A percentile compares a stretch with the other conserved stretches of the same genome.
Conservation (phyloP, 1,140 invertebrate species). For the Patella vulgata region DNA sequence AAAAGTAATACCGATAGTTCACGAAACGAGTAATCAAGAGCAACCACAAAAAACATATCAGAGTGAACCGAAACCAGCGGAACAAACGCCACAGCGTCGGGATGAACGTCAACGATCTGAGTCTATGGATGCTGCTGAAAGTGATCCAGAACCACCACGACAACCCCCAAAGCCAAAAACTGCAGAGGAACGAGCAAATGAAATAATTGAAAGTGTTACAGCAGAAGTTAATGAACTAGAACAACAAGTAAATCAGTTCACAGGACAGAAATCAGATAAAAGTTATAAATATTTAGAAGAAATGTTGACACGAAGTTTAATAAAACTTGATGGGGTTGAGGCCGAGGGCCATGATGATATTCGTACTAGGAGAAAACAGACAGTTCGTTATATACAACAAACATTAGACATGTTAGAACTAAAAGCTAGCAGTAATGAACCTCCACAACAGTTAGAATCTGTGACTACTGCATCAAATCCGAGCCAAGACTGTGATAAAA, state of each 20-base stretch:
- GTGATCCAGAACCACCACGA: conserved; percentile 39
- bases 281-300: conserved; percentile 90
- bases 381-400: conserved; percentile 87
- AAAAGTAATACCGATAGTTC: conserved; percentile 19
- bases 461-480: neutral
- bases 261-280: conserved; percentile 80
- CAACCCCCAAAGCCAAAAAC: conserved; percentile 55
- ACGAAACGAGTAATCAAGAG: conserved; percentile 20
- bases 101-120: neutral
- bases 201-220: conserved; percentile 82
- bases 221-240: conserved; percentile 82
- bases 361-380: conserved; percentile 83
- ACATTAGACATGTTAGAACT: conserved; percentile 84
- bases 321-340: conserved; percentile 91
- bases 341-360: conserved; percentile 91
- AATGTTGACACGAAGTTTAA: conserved; percentile 91
- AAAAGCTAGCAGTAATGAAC: conserved; percentile 66
- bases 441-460: neutral
- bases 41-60: conserved; percentile 1
- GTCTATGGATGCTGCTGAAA: neutral
- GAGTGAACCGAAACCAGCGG: too few relatives aligned
- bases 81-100: neutral
- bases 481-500: neutral
- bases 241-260: conserved; percentile 81
- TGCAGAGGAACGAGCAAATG: conserved; percentile 75